phyloP scores from a whole-genome alignment of 2,888 invertebrate genomes.

The Smittia sp. region DNA sequence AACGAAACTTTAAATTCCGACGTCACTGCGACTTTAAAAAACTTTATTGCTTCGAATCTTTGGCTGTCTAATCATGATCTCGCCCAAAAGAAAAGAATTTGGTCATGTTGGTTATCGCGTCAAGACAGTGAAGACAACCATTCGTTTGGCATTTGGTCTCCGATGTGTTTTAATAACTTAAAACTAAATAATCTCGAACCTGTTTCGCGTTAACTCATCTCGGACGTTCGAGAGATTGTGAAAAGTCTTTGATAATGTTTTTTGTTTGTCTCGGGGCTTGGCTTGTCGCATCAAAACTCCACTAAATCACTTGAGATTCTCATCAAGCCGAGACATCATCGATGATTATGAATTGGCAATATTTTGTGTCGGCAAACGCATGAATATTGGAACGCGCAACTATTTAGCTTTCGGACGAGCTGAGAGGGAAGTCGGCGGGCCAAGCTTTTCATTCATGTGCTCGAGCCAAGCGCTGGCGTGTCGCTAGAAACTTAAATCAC shows the following conservation, averaged over 20 bases:
- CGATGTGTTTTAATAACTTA: not conserved
- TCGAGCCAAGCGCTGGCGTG: too few relatives aligned
- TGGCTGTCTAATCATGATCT: too few relatives aligned
- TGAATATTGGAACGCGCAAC: not conserved
- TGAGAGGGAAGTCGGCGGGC: not conserved
- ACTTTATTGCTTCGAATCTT: too few relatives aligned
- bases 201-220: not conserved
- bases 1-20: too few relatives aligned
- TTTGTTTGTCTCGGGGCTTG: conserved; percentile 2
- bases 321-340: not conserved
- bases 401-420: not conserved
- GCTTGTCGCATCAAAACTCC: not conserved
- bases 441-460: not conserved
- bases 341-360: not conserved
- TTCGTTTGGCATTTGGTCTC: not conserved
- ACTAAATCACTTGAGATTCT: not conserved
- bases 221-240: not conserved
- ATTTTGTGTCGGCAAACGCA: not conserved
- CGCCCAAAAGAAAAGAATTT: not conserved
- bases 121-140: not conserved
- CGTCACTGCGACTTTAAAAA: too few relatives aligned
- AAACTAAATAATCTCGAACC: not conserved
- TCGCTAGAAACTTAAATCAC: too few relatives aligned
- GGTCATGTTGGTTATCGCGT: not conserved
- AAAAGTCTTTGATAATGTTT: not conserved